Evolutionary conservation across 2,113 vertebrate genomes (phyloP), one percentile per base, ranked within the genome.

Genomic region (Apeltes quadracus): DNA sequence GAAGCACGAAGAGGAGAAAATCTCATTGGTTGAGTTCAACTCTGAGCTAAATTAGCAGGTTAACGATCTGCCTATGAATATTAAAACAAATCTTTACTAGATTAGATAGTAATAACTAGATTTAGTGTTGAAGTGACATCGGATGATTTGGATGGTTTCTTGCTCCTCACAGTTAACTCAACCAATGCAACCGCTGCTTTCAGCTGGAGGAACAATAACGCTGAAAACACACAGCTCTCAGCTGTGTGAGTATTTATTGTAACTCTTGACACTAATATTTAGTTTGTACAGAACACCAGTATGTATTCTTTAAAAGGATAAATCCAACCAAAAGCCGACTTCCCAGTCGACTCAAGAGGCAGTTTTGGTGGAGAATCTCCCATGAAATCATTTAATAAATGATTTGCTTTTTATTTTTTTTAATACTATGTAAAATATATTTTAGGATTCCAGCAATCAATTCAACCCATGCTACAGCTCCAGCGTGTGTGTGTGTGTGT

Each of bases 401-500:
- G 55, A 69, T 18, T 50, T 25, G 57, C 4, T 2, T 55, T 22
- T 27, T 51, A 29, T 29, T 29, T 29, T 29, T 41, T 61, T 34
- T 48, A 23, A 70, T 75, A 48, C 22, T 65, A 38, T 74, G 53
- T 75, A 46, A 29, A 29, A 65, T 48, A 54, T 70, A 79, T 69
- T 56, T 69, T 23, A 69, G 68, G 20, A 48, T 67, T 73, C 61
- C 62, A 79, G 56, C 48, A 50, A 59, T 27, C 43, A 50, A 10
- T 48, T 50, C 32, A 61, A 16, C 41, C 39, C 55, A 8, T 41
- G 32, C 64, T 25, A 36, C 55, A 34, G 20, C 4, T 67, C 22
- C 16, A 14, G 4, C 2, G 64, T 39, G 48, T 29, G 41, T 25
- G 58, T 41, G 57, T 61, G 36, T 39, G 57, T 59, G 57, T 23